Base-by-base conservation (phyloP, 2,797 vertebrate genomes). In the Neosalanx taihuensis region DNA sequence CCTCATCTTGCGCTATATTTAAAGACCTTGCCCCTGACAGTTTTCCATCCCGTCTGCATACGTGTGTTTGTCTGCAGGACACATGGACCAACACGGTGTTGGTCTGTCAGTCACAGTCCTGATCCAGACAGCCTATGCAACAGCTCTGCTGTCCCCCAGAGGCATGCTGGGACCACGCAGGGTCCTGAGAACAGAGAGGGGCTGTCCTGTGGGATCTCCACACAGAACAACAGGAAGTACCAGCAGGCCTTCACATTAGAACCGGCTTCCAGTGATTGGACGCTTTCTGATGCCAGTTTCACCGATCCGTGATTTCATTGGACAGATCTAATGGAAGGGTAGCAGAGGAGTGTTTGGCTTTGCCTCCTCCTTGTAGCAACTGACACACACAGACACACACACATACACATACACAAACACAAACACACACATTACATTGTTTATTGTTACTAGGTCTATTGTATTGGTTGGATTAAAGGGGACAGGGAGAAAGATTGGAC, bases 151-250 rank as follows among this genome's bases (percentile, higher is more conserved):
- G 51, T 56, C 51, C 51, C 51, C 26, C 46, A 53, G 4, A 67
- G 20, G 30, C 26, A 67, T 26, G 53, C 46, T 30, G 41, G 53
- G 51, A 56, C 51, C 15, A 4, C 51, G 5, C 7, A 46, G 60
- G 71, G 73, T 31, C 70, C 46, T 59, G 64, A 67, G 75, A 31
- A 37, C 59, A 72, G 76, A 64, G 69, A 60, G 67, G 67, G 67
- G 71, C 26, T 33, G 75, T 79, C 79, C 82, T 72, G 72, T 57
- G 82, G 79, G 79, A 77, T 68, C 67, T 63, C 69, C 67, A 66
- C 26, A 57, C 68, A 75, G 78, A 49, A 76, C 79, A 83, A 86
- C 86, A 87, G 86, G 86, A 87, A 86, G 85, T 86, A 82, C 83
- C 80, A 81, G 65, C 64, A 72, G 64, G 73, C 64, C 51, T 83